phyloP scores from a whole-genome alignment of 1,140 invertebrate species.

The Druon quercuslanigerum region DNA sequence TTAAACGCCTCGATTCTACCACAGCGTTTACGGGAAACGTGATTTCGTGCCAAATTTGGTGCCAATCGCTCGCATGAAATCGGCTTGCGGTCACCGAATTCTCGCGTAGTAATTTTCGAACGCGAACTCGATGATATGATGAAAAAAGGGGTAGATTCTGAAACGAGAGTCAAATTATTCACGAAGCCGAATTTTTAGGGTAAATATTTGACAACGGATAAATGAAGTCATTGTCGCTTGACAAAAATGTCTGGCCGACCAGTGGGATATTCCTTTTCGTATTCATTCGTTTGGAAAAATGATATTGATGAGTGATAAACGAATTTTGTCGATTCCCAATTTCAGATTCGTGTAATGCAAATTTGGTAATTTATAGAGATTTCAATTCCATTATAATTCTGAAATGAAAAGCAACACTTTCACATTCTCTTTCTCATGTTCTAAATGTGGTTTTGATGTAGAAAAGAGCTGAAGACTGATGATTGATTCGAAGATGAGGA shows the following conservation, averaged over 20 bases:
- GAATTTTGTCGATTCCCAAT: background rate
- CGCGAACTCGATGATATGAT: constrained; percentile 41
- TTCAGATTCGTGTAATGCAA: background rate
- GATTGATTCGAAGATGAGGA: background rate
- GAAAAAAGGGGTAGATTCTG: constrained; percentile 5
- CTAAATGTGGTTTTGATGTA: background rate
- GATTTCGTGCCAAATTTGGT: constrained; percentile 60
- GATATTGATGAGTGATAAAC: constrained; percentile 24
- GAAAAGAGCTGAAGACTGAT: background rate
- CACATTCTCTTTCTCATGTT: too few species aligned
- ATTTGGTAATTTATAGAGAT: background rate
- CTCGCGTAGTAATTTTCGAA: constrained; percentile 50
- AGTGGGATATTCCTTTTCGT: constrained; percentile 20
- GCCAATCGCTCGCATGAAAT: constrained; percentile 52
- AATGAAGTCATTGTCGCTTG: constrained; percentile 30
- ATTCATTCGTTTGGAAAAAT: constrained; percentile 20
- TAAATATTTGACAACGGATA: constrained; percentile 28
- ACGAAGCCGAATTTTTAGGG: constrained; percentile 20
- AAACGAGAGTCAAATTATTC: constrained; percentile 19
- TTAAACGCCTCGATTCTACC: constrained; percentile 44
- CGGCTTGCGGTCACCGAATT: constrained; percentile 37
- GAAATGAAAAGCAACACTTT: background rate
- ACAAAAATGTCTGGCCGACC: constrained; percentile 22
- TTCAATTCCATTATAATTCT: background rate
- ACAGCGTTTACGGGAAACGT: constrained; percentile 39